These are phyloP conservation scores for Villa cingulata DNA, from an alignment of 2,888 invertebrate genomes.

Conservation along the genomic window DNA sequence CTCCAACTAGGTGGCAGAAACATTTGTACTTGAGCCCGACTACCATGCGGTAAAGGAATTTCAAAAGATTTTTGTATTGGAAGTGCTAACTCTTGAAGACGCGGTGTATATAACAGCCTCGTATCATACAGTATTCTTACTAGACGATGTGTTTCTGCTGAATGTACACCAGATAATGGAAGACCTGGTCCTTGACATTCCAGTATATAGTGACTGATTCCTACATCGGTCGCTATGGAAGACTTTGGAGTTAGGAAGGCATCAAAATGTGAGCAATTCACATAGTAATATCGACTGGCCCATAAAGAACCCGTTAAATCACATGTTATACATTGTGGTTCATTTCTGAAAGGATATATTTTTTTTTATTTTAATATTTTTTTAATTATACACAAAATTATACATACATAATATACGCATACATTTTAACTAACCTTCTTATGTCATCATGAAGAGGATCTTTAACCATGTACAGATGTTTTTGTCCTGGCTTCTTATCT, in stretches of 20 bases:
- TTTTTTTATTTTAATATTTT: too few species aligned
- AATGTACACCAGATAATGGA: conserved; percentile 67
- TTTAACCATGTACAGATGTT: conserved; percentile 74
- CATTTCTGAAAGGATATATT: conserved; percentile 32
- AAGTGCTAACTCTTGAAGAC: conserved; percentile 63
- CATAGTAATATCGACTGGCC: conserved; percentile 66
- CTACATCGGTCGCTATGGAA: conserved; percentile 30
- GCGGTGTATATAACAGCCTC: conserved; percentile 48
- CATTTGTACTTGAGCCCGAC: conserved; percentile 75
- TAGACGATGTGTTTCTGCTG: conserved; percentile 60
- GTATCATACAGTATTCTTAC: conserved; percentile 65
- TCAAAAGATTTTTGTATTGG: conserved; percentile 72
- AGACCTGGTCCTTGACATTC: conserved; percentile 87
- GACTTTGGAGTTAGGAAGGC: conserved; percentile 52
- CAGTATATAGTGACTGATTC: conserved; percentile 52
- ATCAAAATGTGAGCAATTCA: conserved; percentile 76
- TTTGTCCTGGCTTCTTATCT: conserved; percentile 69
- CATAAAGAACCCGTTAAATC: conserved; percentile 59
- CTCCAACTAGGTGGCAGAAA: conserved; percentile 80
- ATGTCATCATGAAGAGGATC: conserved; percentile 58
- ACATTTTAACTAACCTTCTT: conserved; percentile 38
- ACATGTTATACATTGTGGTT: conserved; percentile 78
- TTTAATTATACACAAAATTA: background rate
- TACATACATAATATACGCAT: background rate
- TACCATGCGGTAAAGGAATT: conserved; percentile 73